These are phyloP conservation scores for Drosophila antonietae DNA, from an alignment of 2,888 invertebrate species.

Conservation along the genomic window DNA sequence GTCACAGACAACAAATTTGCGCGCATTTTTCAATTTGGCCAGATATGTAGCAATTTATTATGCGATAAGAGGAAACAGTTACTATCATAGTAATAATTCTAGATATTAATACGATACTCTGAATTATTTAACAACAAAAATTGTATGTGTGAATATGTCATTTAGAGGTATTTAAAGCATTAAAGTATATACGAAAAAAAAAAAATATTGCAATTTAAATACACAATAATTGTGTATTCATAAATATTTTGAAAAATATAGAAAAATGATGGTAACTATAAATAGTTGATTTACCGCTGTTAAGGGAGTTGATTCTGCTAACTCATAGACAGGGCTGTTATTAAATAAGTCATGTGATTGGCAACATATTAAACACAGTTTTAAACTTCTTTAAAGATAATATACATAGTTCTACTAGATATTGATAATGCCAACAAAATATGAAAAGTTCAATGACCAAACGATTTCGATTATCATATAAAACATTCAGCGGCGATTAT, in stretches of 20 bases:
- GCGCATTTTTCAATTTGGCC: neutral
- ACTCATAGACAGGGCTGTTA: neutral
- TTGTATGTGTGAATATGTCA: no score
- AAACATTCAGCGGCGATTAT: slow-evolving; percentile 31
- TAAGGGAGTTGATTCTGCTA: neutral
- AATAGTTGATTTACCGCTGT: neutral
- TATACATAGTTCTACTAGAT: neutral
- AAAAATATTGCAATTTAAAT: no score
- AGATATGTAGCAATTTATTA: no score
- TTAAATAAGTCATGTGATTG: neutral
- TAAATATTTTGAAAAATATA: no score
- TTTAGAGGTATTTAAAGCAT: no score
- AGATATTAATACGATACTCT: no score
- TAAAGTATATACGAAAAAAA: no score
- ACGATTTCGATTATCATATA: slow-evolving; percentile 54
- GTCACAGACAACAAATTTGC: neutral
- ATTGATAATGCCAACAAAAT: slow-evolving; percentile 25
- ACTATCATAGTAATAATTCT: no score
- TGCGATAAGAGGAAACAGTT: no score
- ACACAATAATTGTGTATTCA: no score
- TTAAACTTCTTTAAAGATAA: neutral
- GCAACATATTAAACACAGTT: neutral
- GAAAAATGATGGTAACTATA: neutral
- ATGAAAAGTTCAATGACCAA: slow-evolving; percentile 63
- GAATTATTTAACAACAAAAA: no score